Evolutionary conservation across 2,113 vertebrate genomes (phyloP), one percentile per base, ranked within the genome.

Genomic region (Saguinus midas): DNA sequence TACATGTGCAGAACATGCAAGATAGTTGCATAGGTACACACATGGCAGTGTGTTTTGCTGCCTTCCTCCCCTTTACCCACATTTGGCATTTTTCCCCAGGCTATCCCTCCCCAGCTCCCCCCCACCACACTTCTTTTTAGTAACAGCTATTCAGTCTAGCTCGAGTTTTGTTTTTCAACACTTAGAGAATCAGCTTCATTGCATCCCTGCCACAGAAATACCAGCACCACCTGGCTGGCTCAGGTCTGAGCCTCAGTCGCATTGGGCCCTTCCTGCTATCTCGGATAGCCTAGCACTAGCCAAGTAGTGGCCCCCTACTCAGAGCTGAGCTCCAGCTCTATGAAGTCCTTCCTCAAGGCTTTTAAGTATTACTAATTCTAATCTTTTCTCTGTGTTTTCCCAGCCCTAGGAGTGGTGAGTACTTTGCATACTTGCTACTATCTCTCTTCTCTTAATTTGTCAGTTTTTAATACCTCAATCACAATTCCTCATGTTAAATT

Each of bases 61-160:
- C 37, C 37, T 40, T 40, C 37, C 37, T 40, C 37, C 37, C 37
- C 37, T 40, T 40, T 40, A 40, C 37, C 37, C 37, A 40, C 37
- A 40, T 40, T 40, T 40, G 37, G 37, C 37, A 40, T 40, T 40
- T 40, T 40, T 40, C 37, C 37, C 37, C 37, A 40, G 37, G 37
- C 37, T 40, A 40, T 40, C 37, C 37, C 37, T 40, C 37, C 37
- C 37, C 37, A 40, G 37, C 37, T 40, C 37, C 37, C 37, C 37
- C 37, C 37, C 37, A 40, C 37, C 37, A 40, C 37, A 40, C 37
- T 61, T 18, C 1, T 48, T 93, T 95, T 94, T 66, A 96, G 75
- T 79, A 97, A 86, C 27, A 97, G 52, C 17, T 90, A 61, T 82
- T 90, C 78, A 64, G 52, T 94, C 23, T 72, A 94, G 79, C 50